phyloP scores from a whole-genome alignment of 2,797 vertebrate species.

The Champsocephalus esox region DNA sequence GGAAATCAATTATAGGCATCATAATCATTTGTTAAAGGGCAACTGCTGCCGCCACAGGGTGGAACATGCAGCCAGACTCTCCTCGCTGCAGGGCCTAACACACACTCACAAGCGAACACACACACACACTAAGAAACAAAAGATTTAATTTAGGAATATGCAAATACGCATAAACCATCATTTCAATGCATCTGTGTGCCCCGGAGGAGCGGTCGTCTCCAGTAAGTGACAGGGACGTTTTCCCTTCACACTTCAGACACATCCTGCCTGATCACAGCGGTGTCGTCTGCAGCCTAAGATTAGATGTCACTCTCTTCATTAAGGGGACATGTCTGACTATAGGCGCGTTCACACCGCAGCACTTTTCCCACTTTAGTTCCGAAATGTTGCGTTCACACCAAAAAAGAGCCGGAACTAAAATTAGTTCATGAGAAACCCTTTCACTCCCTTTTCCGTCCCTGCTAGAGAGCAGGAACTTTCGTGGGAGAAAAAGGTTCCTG shows the following conservation, averaged over 20 bases:
- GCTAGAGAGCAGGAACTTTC: too few species aligned
- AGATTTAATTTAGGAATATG: constrained; percentile 49
- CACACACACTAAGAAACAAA: constrained; percentile 27
- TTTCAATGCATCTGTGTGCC: constrained; percentile 50
- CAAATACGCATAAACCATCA: constrained; percentile 49
- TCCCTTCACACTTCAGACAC: constrained; percentile 26
- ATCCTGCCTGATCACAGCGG: constrained; percentile 17
- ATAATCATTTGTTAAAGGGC: constrained; percentile 58
- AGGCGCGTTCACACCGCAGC: too few species aligned
- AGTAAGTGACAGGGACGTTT: constrained; percentile 47
- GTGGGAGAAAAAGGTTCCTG: too few species aligned
- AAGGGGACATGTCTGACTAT: constrained; percentile 33
- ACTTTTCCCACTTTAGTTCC: too few species aligned
- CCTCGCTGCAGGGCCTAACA: constrained; percentile 22
- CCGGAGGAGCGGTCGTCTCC: constrained; percentile 34
- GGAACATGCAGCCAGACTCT: constrained; percentile 35
- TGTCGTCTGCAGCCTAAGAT: constrained; percentile 26
- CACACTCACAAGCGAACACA: neutral
- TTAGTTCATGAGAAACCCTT: too few species aligned
- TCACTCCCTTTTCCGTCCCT: too few species aligned
- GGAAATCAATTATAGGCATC: constrained; percentile 73
- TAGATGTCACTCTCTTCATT: constrained; percentile 42
- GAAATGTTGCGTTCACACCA: too few species aligned
- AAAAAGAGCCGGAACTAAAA: too few species aligned
- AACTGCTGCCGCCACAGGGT: constrained; percentile 33